A percentile compares a stretch with the other conserved stretches of the same genome.
Conservation (phyloP, 2,797 vertebrate genomes). For the Somateria mollissima region DNA sequence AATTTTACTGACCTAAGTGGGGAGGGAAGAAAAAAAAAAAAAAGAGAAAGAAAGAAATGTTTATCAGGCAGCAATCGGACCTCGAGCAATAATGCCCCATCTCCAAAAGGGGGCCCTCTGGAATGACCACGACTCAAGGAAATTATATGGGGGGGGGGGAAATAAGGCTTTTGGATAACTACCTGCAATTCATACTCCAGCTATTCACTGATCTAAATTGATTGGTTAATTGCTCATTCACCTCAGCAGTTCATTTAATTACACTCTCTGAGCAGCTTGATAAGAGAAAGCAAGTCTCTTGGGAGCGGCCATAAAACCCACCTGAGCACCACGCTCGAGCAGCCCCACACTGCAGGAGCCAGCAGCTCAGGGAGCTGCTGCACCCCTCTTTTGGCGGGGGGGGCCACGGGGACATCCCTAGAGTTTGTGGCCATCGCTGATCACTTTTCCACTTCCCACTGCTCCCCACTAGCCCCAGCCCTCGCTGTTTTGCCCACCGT, state of each 20-base stretch:
- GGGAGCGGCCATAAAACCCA: slow-evolving; percentile 55
- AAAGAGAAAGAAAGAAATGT: background rate
- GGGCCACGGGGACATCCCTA: background rate
- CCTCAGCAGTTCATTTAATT: slow-evolving; percentile 68
- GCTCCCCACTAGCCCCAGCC: background rate
- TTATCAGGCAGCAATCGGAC: slow-evolving; percentile 65
- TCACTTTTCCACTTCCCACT: background rate
- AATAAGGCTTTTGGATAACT: slow-evolving; percentile 26
- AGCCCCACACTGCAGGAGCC: background rate
- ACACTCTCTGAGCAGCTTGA: slow-evolving; percentile 56
- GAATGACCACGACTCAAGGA: slow-evolving; percentile 8
- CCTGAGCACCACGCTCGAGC: background rate
- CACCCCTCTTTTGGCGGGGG: background rate
- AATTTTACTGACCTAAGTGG: slow-evolving; percentile 91
- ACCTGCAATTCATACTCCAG: slow-evolving; percentile 73
- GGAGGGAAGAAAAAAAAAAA: background rate
- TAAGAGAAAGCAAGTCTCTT: slow-evolving; percentile 58
- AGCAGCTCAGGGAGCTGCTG: background rate
- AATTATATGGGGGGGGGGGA: background rate
- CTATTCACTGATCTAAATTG: slow-evolving; percentile 57
- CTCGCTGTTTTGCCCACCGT: accelerated
- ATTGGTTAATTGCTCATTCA: slow-evolving; percentile 69
- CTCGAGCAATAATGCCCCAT: slow-evolving; percentile 27
- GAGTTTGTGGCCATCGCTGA: background rate
- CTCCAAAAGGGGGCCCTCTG: background rate